phyloP scores from a whole-genome alignment of 2,888 invertebrate genomes.

The Ochlodes sylvanus region DNA sequence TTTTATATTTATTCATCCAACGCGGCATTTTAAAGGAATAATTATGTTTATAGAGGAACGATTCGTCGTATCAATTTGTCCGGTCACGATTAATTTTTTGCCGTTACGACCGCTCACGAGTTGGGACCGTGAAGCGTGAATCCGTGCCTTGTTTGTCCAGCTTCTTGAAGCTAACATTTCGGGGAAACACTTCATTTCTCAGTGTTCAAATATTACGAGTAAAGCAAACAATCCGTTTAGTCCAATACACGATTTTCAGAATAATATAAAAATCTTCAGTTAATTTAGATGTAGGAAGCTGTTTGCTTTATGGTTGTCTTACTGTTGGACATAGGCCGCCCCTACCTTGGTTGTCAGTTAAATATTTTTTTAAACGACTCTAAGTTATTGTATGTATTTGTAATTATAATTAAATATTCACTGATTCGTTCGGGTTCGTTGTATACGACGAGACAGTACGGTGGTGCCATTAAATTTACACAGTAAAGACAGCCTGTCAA shows the following conservation, averaged over 20 bases:
- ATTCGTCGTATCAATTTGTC: constrained; percentile 1
- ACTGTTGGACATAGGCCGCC: too few species aligned
- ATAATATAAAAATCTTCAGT: too few species aligned
- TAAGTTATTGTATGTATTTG: too few species aligned
- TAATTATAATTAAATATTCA: too few species aligned
- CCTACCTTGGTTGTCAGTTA: too few species aligned
- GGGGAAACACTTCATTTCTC: neutral
- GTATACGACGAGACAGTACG: neutral
- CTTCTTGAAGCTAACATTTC: neutral
- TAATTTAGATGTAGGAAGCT: too few species aligned
- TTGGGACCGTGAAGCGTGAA: neutral
- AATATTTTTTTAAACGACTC: too few species aligned
- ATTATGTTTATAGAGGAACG: neutral
- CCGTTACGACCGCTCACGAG: neutral
- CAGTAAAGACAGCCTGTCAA: constrained; percentile 24
- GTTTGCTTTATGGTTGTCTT: too few species aligned
- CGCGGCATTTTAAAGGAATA: neutral
- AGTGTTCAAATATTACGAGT: neutral
- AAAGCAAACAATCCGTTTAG: neutral
- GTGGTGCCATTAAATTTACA: constrained; percentile 24
- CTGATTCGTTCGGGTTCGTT: neutral
- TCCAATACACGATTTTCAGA: too few species aligned
- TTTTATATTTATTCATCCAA: neutral
- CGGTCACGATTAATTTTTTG: constrained; percentile 7
- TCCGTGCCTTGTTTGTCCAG: too few species aligned